Percentiles rank a stretch among this genome's conserved stretches.
phyloP scores from a whole-genome alignment of 2,888 invertebrate genomes.

The Tiphia femorata region DNA sequence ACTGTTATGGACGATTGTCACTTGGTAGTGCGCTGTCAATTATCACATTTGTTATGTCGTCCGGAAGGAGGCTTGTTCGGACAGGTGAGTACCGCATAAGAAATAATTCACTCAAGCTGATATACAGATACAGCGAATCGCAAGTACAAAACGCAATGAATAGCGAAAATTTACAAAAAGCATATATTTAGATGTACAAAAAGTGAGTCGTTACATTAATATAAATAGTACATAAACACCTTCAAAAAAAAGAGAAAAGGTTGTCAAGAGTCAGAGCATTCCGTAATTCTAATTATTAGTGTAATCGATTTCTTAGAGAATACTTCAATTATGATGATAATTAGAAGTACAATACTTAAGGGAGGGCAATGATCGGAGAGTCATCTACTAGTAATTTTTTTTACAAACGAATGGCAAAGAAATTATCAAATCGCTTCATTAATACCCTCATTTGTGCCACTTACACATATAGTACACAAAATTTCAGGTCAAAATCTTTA shows the following conservation, averaged over 20 bases:
- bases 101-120: constrained; percentile 19
- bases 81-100: constrained; percentile 80
- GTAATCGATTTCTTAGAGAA: background rate
- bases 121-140: too few species aligned
- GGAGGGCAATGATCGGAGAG: background rate
- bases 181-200: constrained; percentile 34
- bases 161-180: constrained; percentile 25
- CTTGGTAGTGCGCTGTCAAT: constrained; percentile 88
- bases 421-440: too few species aligned
- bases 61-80: constrained; percentile 91
- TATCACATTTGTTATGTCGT: constrained; percentile 81
- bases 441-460: too few species aligned
- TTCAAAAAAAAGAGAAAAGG: constrained; percentile 31
- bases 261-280: constrained; percentile 13
- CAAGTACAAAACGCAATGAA: too few species aligned
- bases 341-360: background rate
- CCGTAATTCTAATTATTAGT: too few species aligned
- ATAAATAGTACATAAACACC: constrained; percentile 41
- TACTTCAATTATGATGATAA: background rate
- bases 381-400: too few species aligned
- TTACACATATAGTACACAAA: too few species aligned
- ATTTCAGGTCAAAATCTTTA: too few species aligned
- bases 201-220: constrained; percentile 27
- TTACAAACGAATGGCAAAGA: background rate
- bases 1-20: constrained; percentile 96